These are phyloP conservation scores for Blastobasis lacticolella DNA, from an alignment of 2,888 invertebrate genomes.

Conservation along the genomic window DNA sequence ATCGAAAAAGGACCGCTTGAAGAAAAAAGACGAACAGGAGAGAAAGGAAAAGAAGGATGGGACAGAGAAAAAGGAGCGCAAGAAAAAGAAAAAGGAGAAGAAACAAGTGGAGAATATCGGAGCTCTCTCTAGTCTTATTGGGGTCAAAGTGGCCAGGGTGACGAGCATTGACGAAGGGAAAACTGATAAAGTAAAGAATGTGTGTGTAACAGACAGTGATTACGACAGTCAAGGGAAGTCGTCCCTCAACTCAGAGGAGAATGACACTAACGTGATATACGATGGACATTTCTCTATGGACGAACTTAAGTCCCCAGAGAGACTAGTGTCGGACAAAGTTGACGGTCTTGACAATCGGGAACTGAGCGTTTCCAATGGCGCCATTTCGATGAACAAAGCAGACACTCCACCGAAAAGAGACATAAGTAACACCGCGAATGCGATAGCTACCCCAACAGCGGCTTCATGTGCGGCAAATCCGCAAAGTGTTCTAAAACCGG, in stretches of 20 bases:
- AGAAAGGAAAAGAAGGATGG: conserved; percentile 23
- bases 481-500: not conserved
- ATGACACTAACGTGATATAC: conserved; percentile 34
- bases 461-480: not conserved
- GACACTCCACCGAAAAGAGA: not conserved
- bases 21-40: conserved; percentile 18
- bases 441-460: not conserved
- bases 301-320: conserved; percentile 42
- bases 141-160: conserved; percentile 37
- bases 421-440: not conserved
- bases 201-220: conserved; percentile 33
- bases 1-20: conserved; percentile 16
- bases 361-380: conserved; percentile 6
- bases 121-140: conserved; percentile 40
- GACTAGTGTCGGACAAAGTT: conserved; percentile 7
- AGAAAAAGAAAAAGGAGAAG: conserved; percentile 21
- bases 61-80: conserved; percentile 17
- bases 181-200: conserved; percentile 5
- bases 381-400: not conserved
- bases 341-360: conserved; percentile 4
- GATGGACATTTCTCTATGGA: conserved; percentile 53
- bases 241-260: conserved; percentile 33
- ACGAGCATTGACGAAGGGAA: not conserved
- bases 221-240: conserved; percentile 46
- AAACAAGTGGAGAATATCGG: conserved; percentile 21